Evolutionary conservation across 2,113 vertebrate species (phyloP).

Genomic region (Oxyruncus cristatus): DNA sequence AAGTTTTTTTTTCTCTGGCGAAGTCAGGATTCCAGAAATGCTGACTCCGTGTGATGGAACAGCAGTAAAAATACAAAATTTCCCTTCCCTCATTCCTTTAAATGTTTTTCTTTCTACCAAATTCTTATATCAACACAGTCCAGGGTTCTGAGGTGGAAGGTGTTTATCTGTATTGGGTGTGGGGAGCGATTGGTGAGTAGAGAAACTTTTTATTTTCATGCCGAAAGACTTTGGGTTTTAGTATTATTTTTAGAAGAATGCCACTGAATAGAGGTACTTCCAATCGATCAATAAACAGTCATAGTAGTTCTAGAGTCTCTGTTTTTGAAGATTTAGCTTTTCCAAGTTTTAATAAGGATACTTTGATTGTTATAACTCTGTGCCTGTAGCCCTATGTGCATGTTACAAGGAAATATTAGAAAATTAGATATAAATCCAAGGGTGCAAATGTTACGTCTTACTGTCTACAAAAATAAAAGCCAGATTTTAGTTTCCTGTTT

Average conservation of each 20-base stretch:
- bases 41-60: conserved; percentile 22
- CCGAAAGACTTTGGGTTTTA: not conserved
- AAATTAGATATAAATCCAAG: not conserved
- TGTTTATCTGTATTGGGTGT: conserved; percentile 49
- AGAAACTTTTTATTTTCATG: not conserved
- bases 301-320: not conserved
- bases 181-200: not conserved
- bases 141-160: conserved; percentile 9
- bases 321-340: not conserved
- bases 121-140: not conserved
- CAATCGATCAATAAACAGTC: not conserved
- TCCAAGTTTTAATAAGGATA: not conserved
- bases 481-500: not conserved
- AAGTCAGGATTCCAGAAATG: not conserved
- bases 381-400: not conserved
- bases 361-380: not conserved
- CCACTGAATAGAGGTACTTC: not conserved
- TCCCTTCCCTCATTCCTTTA: conserved; percentile 22
- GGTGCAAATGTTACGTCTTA: not conserved
- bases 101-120: not conserved
- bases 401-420: not conserved
- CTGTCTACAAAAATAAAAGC: not conserved
- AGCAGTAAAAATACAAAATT: conserved; percentile 2
- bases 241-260: not conserved
- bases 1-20: not conserved